Evolutionary conservation across 2,113 vertebrate species (phyloP).

Genomic region (Micronycteris hirsuta): DNA sequence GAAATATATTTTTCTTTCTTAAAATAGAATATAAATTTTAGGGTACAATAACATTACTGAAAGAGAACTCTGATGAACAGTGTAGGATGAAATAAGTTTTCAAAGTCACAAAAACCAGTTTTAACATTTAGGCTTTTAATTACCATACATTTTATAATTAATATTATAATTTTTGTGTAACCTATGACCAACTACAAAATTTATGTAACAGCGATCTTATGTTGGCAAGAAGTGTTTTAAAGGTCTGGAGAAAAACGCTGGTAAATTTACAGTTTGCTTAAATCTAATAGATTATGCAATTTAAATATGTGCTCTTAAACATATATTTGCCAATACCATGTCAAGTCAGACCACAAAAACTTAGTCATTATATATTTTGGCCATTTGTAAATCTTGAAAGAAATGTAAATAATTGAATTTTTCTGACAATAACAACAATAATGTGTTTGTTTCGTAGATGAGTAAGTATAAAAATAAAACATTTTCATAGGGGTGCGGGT

Average conservation of each 20-base stretch:
- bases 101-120: conserved; percentile 27
- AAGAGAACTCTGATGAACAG: conserved; percentile 54
- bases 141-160: background rate
- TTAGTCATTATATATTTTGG: background rate
- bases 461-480: background rate
- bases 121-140: conserved; percentile 15
- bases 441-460: background rate
- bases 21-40: conserved; percentile 39
- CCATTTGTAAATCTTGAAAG: background rate
- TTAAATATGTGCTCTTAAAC: background rate
- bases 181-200: conserved; percentile 45
- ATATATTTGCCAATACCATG: background rate
- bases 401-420: background rate
- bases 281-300: background rate
- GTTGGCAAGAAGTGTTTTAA: background rate
- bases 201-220: conserved; percentile 12
- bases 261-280: background rate
- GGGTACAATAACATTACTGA: background rate
- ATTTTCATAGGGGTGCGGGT: background rate
- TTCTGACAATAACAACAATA: background rate
- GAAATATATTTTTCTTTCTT: conserved; percentile 27
- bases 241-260: background rate
- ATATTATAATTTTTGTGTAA: conserved; percentile 52
- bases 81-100: background rate
- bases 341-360: background rate